These are phyloP conservation scores for Acanthopleura granulata DNA, from an alignment of 2,888 invertebrate genomes.

Conservation along the genomic window DNA sequence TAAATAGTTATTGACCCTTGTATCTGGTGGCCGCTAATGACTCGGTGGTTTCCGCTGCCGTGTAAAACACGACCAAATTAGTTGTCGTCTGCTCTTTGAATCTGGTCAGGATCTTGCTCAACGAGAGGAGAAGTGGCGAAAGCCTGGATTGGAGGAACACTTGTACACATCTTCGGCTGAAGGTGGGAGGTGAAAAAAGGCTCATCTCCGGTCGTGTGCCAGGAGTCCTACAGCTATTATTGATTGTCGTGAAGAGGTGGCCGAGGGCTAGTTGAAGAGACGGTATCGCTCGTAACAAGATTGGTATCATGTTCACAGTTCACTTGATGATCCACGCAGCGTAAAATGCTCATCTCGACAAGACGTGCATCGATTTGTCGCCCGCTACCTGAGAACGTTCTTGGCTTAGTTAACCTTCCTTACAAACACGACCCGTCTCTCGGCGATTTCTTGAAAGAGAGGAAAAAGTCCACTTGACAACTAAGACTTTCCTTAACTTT, in stretches of 20 bases:
- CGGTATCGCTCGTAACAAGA: slow-evolving; percentile 1
- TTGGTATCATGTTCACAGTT: slow-evolving; percentile 12
- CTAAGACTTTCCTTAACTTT: no score
- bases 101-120: not conserved
- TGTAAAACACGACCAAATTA: slow-evolving; percentile 1
- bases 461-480: no score
- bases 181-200: not conserved
- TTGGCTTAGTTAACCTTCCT: slow-evolving; percentile 1
- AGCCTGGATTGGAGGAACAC: not conserved
- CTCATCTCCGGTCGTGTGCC: slow-evolving; percentile 6
- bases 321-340: slow-evolving; percentile 2
- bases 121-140: not conserved
- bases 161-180: not conserved
- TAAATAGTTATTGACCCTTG: not conserved
- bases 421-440: not conserved
- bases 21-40: not conserved
- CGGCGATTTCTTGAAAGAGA: no score
- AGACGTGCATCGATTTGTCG: slow-evolving; percentile 7
- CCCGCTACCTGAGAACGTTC: not conserved
- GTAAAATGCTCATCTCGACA: slow-evolving; percentile 5
- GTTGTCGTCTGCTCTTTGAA: slow-evolving; percentile 5
- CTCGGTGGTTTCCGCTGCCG: not conserved
- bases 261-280: not conserved
- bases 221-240: slow-evolving; percentile 4
- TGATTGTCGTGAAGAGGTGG: slow-evolving; percentile 9